phyloP scores from a whole-genome alignment of 2,888 invertebrate species.

The Cloeon dipterum region DNA sequence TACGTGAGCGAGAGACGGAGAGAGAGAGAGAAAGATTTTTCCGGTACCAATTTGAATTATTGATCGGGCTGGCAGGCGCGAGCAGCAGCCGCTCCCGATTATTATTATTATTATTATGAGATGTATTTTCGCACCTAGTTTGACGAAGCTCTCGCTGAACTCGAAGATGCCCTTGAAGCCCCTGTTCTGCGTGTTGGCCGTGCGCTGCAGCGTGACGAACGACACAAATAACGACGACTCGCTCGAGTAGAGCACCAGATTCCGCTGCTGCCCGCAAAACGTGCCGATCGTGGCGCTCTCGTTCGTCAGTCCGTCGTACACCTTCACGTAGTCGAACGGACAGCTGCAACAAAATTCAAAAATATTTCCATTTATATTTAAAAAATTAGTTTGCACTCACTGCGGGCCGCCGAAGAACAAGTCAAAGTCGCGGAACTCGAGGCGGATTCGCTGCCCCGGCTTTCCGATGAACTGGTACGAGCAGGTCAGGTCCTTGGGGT shows the following conservation, averaged over 20 bases:
- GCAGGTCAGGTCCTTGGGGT: conserved; percentile 89
- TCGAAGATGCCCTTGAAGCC: conserved; percentile 98
- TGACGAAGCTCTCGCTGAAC: conserved; percentile 96
- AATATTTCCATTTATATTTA: not conserved
- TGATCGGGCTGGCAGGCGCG: too few relatives aligned
- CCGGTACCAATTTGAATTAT: too few relatives aligned
- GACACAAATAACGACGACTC: conserved; percentile 74
- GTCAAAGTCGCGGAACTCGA: conserved; percentile 95
- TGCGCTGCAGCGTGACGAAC: conserved; percentile 75
- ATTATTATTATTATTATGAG: too few relatives aligned
- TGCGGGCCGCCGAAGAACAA: conserved; percentile 96
- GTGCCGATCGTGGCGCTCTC: conserved; percentile 80
- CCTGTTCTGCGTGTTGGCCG: conserved; percentile 87
- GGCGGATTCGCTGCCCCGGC: conserved; percentile 71
- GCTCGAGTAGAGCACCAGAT: conserved; percentile 87
- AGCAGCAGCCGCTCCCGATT: too few relatives aligned
- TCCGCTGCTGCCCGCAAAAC: conserved; percentile 92
- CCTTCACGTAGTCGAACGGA: conserved; percentile 93
- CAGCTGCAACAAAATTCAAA: conserved; percentile 39
- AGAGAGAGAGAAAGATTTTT: too few relatives aligned
- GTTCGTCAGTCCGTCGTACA: conserved; percentile 85
- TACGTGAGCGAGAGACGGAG: too few relatives aligned
- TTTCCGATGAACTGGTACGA: conserved; percentile 82
- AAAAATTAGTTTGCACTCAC: conserved; percentile 36
- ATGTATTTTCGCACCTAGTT: conserved; percentile 77